Conservation (phyloP, 2,888 invertebrate species). For the Meloe dianella region DNA sequence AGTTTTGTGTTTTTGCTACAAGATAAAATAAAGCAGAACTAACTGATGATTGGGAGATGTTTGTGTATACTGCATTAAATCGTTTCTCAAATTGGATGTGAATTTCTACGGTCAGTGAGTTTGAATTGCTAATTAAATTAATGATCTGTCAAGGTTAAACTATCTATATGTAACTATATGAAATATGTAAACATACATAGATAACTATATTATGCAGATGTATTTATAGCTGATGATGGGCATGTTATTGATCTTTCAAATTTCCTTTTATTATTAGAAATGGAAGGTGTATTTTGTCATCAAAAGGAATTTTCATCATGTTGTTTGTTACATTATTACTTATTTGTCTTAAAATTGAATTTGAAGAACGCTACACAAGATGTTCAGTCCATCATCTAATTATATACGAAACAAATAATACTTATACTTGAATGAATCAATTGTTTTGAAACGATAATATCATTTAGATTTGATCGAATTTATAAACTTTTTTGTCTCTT, state of each 20-base stretch:
- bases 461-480: not conserved
- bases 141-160: constrained; percentile 30
- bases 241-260: constrained; percentile 1
- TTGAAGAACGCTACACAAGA: not conserved
- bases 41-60: not conserved
- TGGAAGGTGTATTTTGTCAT: not conserved
- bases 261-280: not conserved
- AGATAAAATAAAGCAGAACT: too few species aligned
- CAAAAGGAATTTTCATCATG: not conserved
- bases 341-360: not conserved
- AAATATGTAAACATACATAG: not conserved
- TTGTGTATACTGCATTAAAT: not conserved
- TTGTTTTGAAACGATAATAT: not conserved
- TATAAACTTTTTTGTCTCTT: not conserved
- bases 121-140: constrained; percentile 27
- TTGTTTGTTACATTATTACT: too few species aligned
- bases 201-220: not conserved
- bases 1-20: not conserved
- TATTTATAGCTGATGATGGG: constrained; percentile 15
- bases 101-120: constrained; percentile 26
- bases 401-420: too few species aligned
- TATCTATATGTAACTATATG: not conserved
- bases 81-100: constrained; percentile 12
- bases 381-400: too few species aligned
- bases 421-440: too few species aligned